A percentile compares a stretch with the other conserved stretches of the same genome.
Evolutionary conservation across 1,140 invertebrate genomes (phyloP).

Genomic region (Drosophila littoralis): DNA sequence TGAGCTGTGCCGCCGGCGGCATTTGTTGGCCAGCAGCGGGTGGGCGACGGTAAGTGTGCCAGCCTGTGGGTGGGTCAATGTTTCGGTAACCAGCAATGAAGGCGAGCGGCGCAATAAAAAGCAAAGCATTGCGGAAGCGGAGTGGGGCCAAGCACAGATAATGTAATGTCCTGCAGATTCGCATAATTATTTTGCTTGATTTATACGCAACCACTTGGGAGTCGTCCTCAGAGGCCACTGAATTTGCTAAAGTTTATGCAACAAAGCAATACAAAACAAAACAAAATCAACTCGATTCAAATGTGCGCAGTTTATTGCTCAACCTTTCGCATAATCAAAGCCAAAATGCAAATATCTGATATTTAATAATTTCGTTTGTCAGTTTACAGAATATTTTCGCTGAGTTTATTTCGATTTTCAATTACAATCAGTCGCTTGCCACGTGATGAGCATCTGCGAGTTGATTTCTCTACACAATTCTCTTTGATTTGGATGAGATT

Average conservation of each 20-base stretch:
- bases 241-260: slow-evolving; percentile 28
- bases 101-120: slow-evolving; percentile 62
- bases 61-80: slow-evolving; percentile 47
- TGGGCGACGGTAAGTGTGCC: neutral
- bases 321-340: slow-evolving; percentile 21
- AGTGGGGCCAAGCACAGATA: slow-evolving; percentile 38
- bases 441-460: slow-evolving; percentile 8
- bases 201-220: slow-evolving; percentile 50
- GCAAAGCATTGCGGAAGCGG: slow-evolving; percentile 50
- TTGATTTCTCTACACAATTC: slow-evolving; percentile 3
- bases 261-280: slow-evolving; percentile 7
- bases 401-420: slow-evolving; percentile 9
- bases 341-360: slow-evolving; percentile 12
- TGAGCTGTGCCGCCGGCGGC: slow-evolving; percentile 44
- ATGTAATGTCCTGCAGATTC: slow-evolving; percentile 63
- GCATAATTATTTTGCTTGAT: slow-evolving; percentile 78
- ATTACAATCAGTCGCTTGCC: slow-evolving; percentile 13
- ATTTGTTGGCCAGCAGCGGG: slow-evolving; percentile 13
- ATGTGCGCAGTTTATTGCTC: slow-evolving; percentile 11
- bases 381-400: neutral
- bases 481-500: neutral
- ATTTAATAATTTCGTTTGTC: slow-evolving; percentile 3
- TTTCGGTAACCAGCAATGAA: slow-evolving; percentile 66
- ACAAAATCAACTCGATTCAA: slow-evolving; percentile 21
- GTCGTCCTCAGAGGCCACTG: neutral